These are phyloP conservation scores for Acronicta leporina DNA, from an alignment of 2,888 invertebrate genomes.

Conservation along the genomic window DNA sequence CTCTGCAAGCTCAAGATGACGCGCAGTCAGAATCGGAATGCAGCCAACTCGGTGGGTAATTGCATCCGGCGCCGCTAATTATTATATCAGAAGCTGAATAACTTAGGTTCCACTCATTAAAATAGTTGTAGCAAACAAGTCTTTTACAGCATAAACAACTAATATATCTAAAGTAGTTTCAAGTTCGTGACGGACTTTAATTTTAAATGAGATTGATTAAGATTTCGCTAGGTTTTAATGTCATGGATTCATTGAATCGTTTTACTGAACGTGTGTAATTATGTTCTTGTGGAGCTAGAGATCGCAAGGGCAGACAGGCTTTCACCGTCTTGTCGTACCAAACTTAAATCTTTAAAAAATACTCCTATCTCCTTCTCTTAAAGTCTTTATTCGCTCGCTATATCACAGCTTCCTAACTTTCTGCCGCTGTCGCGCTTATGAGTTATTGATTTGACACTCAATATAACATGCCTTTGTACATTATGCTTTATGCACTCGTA, in stretches of 20 bases:
- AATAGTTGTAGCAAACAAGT: constrained; percentile 42
- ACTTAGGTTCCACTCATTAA: constrained; percentile 57
- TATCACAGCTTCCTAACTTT: constrained; percentile 71
- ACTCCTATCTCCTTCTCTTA: constrained; percentile 66
- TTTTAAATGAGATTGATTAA: constrained; percentile 57
- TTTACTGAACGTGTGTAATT: constrained; percentile 79
- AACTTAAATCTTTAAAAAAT: constrained; percentile 65
- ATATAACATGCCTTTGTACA: constrained; percentile 64
- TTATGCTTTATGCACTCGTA: constrained; percentile 62
- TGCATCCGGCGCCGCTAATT: constrained; percentile 67
- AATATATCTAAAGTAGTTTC: constrained; percentile 38
- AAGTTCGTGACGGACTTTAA: constrained; percentile 38
- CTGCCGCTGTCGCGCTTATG: constrained; percentile 71
- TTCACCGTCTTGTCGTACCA: constrained; percentile 80
- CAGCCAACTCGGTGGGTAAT: constrained; percentile 65
- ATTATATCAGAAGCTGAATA: constrained; percentile 67
- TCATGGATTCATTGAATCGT: constrained; percentile 75
- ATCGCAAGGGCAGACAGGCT: constrained; percentile 85
- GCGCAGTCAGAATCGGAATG: constrained; percentile 65
- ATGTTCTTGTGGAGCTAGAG: constrained; percentile 80
- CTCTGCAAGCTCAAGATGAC: constrained; percentile 70
- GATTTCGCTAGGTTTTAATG: constrained; percentile 65
- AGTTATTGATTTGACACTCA: constrained; percentile 78
- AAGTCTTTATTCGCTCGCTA: constrained; percentile 70
- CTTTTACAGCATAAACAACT: constrained; percentile 40